Base-by-base conservation (phyloP, 2,113 vertebrate genomes). In the Oceanites oceanicus region DNA sequence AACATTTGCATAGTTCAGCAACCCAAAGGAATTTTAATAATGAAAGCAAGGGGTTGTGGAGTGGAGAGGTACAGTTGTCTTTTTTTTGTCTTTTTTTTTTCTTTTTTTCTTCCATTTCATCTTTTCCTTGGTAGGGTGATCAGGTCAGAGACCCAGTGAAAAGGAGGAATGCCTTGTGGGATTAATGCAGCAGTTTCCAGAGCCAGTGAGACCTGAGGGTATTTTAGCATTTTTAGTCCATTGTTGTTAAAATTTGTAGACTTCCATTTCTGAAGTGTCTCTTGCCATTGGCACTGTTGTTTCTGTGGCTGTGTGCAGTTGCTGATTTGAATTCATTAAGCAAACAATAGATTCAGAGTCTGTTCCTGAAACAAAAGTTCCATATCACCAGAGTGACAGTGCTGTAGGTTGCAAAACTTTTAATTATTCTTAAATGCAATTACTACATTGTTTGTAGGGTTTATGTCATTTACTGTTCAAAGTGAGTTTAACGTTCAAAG, bases 311-410 rank as follows among this genome's bases (percentile, higher is more conserved):
- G 59, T 88, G n/a, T 88, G 82, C 58, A 38, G 59, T 70, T 90
- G 65, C 75, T 85, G 83, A 94, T 87, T 90, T 92, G 92, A 85
- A 75, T 94, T 85, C 36, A 61, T 94, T 91, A 76, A 84, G 53
- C 26, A 72, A 85, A 88, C 65, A 56, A 49, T 73, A 67, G 59
- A 59, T 77, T 83, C 42, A 25, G 73, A 91, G 49, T 56, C 84
- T 80, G n/a, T 90, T 95, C 42, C 20, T 85, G 67, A 79, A 90
- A 90, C 58, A 76, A 52, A 68, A 65, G 79, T 78, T 95, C 36
- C 7, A 0, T 72, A 77, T 91, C 61, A 53, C 61, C 15, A 6
- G 65, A 79, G 61, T 66, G 88, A 90, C 75, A 83, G 53, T 61
- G 38, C 67, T 83, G 67, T 59, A 76, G 59, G 32, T 83, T 95